Base-by-base conservation (phyloP, 2,113 vertebrate genomes). In the Casuarius casuarius region DNA sequence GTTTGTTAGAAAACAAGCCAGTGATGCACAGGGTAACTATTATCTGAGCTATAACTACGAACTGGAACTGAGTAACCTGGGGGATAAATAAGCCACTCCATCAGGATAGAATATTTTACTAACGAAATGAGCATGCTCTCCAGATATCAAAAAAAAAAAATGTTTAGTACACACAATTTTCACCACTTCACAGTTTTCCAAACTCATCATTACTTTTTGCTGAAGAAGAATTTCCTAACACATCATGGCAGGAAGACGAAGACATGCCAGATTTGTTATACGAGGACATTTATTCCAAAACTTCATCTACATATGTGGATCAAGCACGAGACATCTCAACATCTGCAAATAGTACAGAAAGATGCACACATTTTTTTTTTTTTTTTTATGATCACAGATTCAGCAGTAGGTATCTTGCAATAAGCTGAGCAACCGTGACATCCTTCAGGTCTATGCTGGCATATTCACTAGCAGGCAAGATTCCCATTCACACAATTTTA, bases 291-390 rank as follows among this genome's bases (percentile, higher is more conserved):
- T 70, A 26, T 51, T 42, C 12, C 25, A 58, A 38, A 87, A 49
- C 0, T 18, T 58, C 12, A 31, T 5, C 4, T 4, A 12, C 2
- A 4, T 4, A 40, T 4, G 9, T 44, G 10, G 20, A 70, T 48
- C 0, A 5, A 72, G 20, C 29, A 62, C 3, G 1, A 72, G 8
- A 68, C 7, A n/a, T 15, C 19, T 17, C 54, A 38, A 46, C 46
- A 51, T 35, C 28, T 65, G 26, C 12, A 79, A 76, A 12, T 1
- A 46, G 1, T 52, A 38, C 9, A 84, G 25, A 66, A 29, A 38
- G 3, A 49, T 11, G 4, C 7, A 22, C 33, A 4, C 2, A 77
- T 31, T 38, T 40, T 42, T 26, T n/a, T 9, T 16, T 52, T 6
- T 5, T 28, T 59, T 51, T 10, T 54, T 35, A 70, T 31, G 3